Base-by-base conservation (phyloP, 2,113 vertebrate species). In the Pithys albifrons region DNA sequence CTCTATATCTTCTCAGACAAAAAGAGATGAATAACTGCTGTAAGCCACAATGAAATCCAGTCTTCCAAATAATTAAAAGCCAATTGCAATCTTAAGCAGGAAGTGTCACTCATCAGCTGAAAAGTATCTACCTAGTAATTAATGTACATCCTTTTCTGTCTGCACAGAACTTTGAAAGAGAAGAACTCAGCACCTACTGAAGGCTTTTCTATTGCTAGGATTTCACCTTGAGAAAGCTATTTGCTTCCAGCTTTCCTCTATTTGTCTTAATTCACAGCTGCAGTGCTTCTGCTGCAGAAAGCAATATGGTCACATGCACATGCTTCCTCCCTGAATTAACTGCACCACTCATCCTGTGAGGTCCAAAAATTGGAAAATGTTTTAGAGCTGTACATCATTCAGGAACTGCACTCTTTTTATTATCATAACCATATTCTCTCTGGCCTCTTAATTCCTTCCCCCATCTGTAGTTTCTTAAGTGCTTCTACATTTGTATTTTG, bases 41-140 rank as follows among this genome's bases (percentile, higher is more conserved):
- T 51, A 41, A 89, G 58, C 89, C 94, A 91, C 81, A 89, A 89
- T 51, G 84, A 77, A 94, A 95, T 43, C 45, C 57, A 84, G 77
- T 82, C 57, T 89, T 94, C 87, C 87, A 94, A 91, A 94, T 85
- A 95, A 96, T 94, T 95, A 95, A 91, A 97, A 95, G 45, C 39
- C 87, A 92, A 41, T 9, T 87, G 77, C 69, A 64, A 48, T 49
- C 41, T 69, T 79, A 69, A 77, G 37, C 91, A 92, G 94, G 91
- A 95, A 89, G 49, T 91, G 91, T 76, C 95, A 92, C 89, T 95
- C 91, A 92, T 84, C 62, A 93, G 23, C 57, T 62, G 66, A 79
- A 78, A 55, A 91, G 41, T 71, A 79, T 89, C 70, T 87, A 79
- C 61, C 81, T 46, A 75, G 41, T 61, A 86, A 95, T 93, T 87